phyloP scores from a whole-genome alignment of 2,113 vertebrate genomes.

The Hemibagrus wyckioides region DNA sequence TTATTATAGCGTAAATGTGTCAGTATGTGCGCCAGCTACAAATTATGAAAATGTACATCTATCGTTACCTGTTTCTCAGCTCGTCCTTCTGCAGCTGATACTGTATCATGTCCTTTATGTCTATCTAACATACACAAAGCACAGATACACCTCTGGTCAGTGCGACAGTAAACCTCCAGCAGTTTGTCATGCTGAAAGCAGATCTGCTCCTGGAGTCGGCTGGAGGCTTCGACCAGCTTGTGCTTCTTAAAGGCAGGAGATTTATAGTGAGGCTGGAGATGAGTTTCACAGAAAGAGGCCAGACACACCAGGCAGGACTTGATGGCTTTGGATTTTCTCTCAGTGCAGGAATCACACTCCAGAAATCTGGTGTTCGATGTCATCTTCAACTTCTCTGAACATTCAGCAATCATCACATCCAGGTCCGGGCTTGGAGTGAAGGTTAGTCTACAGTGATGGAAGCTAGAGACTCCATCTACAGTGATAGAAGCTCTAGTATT shows the following conservation, averaged over 20 bases:
- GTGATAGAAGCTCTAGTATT: not conserved
- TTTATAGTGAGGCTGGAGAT: too few species aligned
- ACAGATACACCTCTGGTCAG: not conserved
- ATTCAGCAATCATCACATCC: not conserved
- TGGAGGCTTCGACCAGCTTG: not conserved
- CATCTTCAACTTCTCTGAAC: not conserved
- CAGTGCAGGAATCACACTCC: not conserved
- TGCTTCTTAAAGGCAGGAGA: slow-evolving; percentile 5
- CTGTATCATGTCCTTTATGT: not conserved
- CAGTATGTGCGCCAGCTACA: not conserved
- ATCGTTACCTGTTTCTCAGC: not conserved
- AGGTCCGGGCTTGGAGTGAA: not conserved
- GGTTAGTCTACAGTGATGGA: not conserved
- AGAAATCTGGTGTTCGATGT: not conserved
- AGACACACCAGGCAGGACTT: too few species aligned
- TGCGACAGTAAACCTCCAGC: too few species aligned
- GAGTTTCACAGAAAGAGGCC: too few species aligned
- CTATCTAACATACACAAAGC: not conserved
- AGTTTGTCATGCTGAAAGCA: not conserved
- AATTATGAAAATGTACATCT: not conserved
- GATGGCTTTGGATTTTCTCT: too few species aligned
- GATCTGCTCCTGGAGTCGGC: not conserved
- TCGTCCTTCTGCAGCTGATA: not conserved
- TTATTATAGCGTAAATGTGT: not conserved
- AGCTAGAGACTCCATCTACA: not conserved